Percentiles rank a stretch among this genome's conserved stretches.
phyloP scores from a whole-genome alignment of 2,888 invertebrate genomes.

The Eupeodes latifasciatus region DNA sequence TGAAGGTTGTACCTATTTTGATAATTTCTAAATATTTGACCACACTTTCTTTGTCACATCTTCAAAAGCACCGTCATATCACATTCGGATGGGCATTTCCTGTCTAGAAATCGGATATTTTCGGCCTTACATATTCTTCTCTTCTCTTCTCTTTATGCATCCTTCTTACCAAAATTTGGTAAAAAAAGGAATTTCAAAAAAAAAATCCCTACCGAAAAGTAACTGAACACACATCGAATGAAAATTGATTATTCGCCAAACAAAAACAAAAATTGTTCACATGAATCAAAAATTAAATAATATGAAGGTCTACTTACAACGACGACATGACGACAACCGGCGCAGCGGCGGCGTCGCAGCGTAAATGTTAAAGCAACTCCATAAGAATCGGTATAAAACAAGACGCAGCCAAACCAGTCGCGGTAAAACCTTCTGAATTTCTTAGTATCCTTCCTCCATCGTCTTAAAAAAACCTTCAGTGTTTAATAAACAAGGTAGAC shows the following conservation, averaged over 20 bases:
- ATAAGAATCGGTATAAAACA: constrained; percentile 24
- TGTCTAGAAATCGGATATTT: constrained; percentile 37
- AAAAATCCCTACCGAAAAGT: constrained; percentile 2
- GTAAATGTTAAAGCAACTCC: constrained; percentile 4
- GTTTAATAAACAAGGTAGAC: constrained; percentile 48
- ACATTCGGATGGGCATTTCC: constrained; percentile 46
- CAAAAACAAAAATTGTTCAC: constrained; percentile 51
- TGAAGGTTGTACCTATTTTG: too few relatives aligned
- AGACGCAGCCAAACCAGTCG: constrained; percentile 3
- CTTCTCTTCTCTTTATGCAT: constrained; percentile 16
- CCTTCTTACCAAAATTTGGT: background rate
- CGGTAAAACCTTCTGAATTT: constrained; percentile 26
- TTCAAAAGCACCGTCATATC: constrained; percentile 2
- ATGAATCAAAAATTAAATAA: constrained; percentile 56
- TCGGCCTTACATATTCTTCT: background rate
- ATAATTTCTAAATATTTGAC: background rate
- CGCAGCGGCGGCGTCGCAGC: background rate
- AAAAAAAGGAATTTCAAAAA: constrained; percentile 1
- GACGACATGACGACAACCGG: background rate
- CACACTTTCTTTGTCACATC: constrained; percentile 10
- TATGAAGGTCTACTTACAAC: background rate
- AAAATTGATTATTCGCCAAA: constrained; percentile 67
- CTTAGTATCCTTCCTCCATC: constrained; percentile 27
- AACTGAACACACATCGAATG: constrained; percentile 37
- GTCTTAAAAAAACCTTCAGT: constrained; percentile 23